Evolutionary conservation across 30 jellyfish, hydroid and myxozoan genomes (phyloP), one percentile per base, ranked within the genome.

Genomic region (Morbakka virulenta): DNA sequence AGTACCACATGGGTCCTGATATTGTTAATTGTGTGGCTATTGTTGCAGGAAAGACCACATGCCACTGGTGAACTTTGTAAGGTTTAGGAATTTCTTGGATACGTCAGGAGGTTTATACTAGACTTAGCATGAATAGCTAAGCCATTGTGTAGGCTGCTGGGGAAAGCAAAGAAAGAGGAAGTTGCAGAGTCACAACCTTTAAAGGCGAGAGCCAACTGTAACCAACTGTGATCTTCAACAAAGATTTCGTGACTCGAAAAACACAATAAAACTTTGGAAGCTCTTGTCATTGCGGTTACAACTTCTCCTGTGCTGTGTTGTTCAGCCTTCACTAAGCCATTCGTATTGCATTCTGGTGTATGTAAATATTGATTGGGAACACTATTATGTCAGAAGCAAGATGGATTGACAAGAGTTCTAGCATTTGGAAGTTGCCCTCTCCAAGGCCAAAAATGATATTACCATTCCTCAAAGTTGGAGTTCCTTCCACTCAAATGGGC

Each of bases 381-480:
- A 9, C 71, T 79, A 2, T 23, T 79, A 35, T 81, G 53, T 29
- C 93, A 68, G 67, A 35, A 67, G 28, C 75, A 78, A 36, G 82
- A 29, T 11, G 82, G 83, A 50, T 20, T 20, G 31, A 35, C 35
- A 25, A 32, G 89, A 34, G 89, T 78, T 28, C 64, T 64, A 35
- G 70, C 89, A 24, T 78, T 64, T 47, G 76, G 89, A 36, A 23
- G 78, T 6, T 61, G 50, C n/a, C 49, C 70, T 4, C 85, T 64
- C 27, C 68, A 69, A 14, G 92, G 70, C 32, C 64, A 62, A 35
- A 77, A 77, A 24, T 77, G 65, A 36, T 34, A 36, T 48, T n/a
- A n/a, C n/a, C n/a, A n/a, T n/a, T 35, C 82, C 51, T 66, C 80
- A 20, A 77, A 77, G 49, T 67, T 65, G 64, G 89, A 77, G 52